These are phyloP conservation scores for Serinus canaria DNA, from an alignment of 2,113 vertebrate species.

Conservation along the genomic window DNA sequence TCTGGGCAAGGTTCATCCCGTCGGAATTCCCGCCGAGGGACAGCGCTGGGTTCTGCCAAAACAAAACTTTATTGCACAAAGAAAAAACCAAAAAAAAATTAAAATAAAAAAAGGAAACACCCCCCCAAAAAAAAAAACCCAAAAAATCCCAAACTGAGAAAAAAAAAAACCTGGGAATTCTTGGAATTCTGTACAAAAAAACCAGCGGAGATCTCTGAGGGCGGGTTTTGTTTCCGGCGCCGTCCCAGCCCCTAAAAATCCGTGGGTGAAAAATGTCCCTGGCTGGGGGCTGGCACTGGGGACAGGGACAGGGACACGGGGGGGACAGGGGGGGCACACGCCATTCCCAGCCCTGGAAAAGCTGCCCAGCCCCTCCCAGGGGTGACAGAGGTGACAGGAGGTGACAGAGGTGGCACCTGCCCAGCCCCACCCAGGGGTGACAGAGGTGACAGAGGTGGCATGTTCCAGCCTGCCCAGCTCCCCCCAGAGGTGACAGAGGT, in stretches of 20 bases:
- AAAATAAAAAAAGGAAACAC: neutral
- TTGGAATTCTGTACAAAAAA: conserved; percentile 68
- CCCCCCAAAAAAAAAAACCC: neutral
- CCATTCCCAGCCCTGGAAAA: neutral
- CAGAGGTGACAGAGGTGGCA: too few species aligned
- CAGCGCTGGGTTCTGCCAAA: conserved; percentile 44
- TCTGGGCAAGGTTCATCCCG: too few species aligned
- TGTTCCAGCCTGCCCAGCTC: too few species aligned
- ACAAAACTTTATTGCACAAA: conserved; percentile 83
- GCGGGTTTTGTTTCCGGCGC: conserved; percentile 42
- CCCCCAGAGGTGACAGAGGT: too few species aligned
- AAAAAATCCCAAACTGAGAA: neutral
- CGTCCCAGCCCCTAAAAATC: conserved; percentile 60
- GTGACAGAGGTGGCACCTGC: too few species aligned
- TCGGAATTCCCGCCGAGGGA: too few species aligned
- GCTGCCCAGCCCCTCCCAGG: too few species aligned
- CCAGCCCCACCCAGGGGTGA: too few species aligned
- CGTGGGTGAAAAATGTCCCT: neutral
- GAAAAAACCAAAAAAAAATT: neutral
- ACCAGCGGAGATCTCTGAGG: conserved; percentile 63
- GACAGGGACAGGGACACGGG: neutral
- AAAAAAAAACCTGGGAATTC: neutral
- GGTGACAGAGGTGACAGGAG: too few species aligned
- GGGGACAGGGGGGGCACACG: neutral
- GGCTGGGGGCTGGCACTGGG: too few species aligned